Percentiles rank a stretch among this genome's conserved stretches.
Evolutionary conservation across 2,888 invertebrate species (phyloP).

Genomic region (Acleris literana): DNA sequence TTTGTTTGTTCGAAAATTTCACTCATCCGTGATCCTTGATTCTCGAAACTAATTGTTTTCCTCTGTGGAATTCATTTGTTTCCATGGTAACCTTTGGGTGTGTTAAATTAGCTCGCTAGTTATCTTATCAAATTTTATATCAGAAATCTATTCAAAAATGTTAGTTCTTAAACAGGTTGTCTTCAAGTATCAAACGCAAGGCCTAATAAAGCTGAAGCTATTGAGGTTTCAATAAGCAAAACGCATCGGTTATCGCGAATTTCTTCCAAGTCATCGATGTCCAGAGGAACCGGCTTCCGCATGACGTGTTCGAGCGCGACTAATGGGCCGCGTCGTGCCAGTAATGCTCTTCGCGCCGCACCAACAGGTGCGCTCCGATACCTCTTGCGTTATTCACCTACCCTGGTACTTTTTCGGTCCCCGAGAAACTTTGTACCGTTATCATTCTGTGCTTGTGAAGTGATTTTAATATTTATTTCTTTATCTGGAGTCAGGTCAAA

Average conservation of each 20-base stretch:
- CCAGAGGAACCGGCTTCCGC: constrained; percentile 77
- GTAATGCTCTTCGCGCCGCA: constrained; percentile 77
- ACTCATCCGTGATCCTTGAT: constrained; percentile 8
- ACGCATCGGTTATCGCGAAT: constrained; percentile 59
- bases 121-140: too few species aligned
- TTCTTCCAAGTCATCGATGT: constrained; percentile 67
- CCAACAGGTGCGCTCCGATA: constrained; percentile 72
- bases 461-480: constrained; percentile 15
- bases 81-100: constrained; percentile 2
- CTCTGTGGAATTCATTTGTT: not conserved
- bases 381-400: constrained; percentile 57
- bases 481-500: not conserved
- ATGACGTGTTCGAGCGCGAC: constrained; percentile 74
- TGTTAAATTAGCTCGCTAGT: not conserved
- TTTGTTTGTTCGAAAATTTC: constrained; percentile 20
- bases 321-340: constrained; percentile 72
- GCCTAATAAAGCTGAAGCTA: not conserved
- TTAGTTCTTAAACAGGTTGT: too few species aligned
- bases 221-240: constrained; percentile 42
- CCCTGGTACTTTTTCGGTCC: constrained; percentile 55
- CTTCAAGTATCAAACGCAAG: not conserved
- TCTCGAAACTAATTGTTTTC: constrained; percentile 1
- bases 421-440: constrained; percentile 52
- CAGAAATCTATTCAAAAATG: too few species aligned
- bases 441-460: constrained; percentile 50